phyloP scores from a whole-genome alignment of 1,140 invertebrate species.

The Drosophila arawakana region DNA sequence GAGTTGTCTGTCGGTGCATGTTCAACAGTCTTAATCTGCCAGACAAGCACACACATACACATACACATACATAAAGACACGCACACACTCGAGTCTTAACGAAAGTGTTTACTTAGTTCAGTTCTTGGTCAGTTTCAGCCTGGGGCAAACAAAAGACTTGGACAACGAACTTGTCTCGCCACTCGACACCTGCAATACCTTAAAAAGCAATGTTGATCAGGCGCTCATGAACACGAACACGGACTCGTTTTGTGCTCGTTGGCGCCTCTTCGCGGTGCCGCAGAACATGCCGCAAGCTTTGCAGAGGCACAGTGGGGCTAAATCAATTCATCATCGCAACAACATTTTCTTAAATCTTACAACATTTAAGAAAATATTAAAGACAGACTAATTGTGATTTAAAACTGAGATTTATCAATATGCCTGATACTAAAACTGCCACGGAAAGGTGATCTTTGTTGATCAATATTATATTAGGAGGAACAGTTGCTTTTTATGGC shows the following conservation, averaged over 20 bases:
- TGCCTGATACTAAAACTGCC: too few species aligned
- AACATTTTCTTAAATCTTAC: too few species aligned
- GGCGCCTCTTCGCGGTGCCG: neutral
- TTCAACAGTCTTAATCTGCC: conserved; percentile 37
- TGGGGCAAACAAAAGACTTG: conserved; percentile 67
- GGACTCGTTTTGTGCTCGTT: neutral
- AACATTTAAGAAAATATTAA: too few species aligned
- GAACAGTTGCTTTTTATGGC: too few species aligned
- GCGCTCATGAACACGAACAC: conserved; percentile 62
- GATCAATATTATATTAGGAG: too few species aligned
- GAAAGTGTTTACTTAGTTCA: conserved; percentile 68
- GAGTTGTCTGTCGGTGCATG: conserved; percentile 42
- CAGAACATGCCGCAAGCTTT: neutral
- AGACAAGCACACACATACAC: conserved; percentile 34
- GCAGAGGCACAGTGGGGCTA: neutral
- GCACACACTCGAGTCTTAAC: conserved; percentile 25
- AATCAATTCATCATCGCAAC: neutral
- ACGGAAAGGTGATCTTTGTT: too few species aligned
- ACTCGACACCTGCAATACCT: conserved; percentile 56
- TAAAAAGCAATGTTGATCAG: conserved; percentile 74
- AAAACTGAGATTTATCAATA: too few species aligned
- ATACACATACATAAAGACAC: conserved; percentile 7
- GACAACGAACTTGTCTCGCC: conserved; percentile 65
- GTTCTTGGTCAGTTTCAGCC: conserved; percentile 52
- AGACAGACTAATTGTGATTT: too few species aligned